A percentile compares a stretch with the other conserved stretches of the same genome.
Evolutionary conservation across 2,113 vertebrate genomes (phyloP).

Genomic region (Hirundichthys speculiger): DNA sequence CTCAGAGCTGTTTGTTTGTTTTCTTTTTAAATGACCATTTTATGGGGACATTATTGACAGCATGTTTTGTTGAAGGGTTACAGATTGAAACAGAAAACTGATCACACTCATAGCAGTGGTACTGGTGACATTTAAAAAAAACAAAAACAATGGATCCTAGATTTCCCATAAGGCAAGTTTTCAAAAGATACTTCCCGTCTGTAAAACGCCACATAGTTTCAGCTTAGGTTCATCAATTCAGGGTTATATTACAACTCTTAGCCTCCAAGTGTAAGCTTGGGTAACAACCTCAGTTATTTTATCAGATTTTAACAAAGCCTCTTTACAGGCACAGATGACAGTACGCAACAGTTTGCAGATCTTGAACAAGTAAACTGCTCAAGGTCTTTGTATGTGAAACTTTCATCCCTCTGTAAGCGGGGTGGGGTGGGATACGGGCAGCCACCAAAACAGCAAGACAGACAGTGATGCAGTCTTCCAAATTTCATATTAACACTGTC

Average conservation of each 20-base stretch:
- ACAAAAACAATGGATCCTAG: not conserved
- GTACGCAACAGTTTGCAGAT: not conserved
- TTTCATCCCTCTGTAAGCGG: not conserved
- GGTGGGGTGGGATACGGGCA: conserved; percentile 1
- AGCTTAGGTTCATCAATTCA: too few species aligned
- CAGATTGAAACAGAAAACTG: too few species aligned
- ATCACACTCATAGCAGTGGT: too few species aligned
- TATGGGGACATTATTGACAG: too few species aligned
- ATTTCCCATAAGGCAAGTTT: conserved; percentile 22
- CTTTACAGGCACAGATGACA: not conserved
- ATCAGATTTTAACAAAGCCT: conserved; percentile 5
- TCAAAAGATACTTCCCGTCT: not conserved
- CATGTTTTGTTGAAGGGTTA: not conserved
- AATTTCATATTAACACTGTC: conserved; percentile 66
- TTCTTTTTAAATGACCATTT: too few species aligned
- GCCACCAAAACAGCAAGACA: conserved; percentile 30
- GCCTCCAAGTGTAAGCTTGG: not conserved
- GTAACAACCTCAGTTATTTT: conserved; percentile 7
- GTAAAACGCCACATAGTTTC: too few species aligned
- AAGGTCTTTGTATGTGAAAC: conserved; percentile 4
- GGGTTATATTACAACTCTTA: too few species aligned
- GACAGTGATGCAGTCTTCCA: conserved; percentile 49
- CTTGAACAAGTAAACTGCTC: not conserved
- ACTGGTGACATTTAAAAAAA: too few species aligned
- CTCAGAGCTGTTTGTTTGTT: too few species aligned